Evolutionary conservation across 2,797 vertebrate species (phyloP), one percentile per base, ranked within the genome.

Genomic region (Rhabdomys pumilio): DNA sequence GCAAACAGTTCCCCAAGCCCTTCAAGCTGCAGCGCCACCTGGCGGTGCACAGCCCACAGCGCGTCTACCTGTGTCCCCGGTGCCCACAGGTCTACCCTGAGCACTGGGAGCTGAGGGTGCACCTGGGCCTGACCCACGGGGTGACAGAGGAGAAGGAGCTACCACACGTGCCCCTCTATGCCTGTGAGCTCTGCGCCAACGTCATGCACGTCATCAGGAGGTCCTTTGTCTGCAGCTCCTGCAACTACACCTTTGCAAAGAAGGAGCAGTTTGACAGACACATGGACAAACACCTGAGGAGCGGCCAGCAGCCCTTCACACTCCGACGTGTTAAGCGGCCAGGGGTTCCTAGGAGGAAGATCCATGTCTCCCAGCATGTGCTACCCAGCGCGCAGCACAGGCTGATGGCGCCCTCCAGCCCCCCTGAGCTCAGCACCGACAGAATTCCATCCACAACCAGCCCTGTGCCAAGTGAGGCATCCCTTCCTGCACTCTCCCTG

Each of bases 181-280:
- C 99, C 81, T 99, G 99, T 6, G 99, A 99, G 98, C 99, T 99
- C 57, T 99, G 99, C 0, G 99, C 99, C 0, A 99, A 99, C 0
- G 99, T 99, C 96, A 99, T 99, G 99, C 99, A 99, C 1, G 99
- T 99, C 79, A 99, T 99, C 98, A 99, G 99, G 98, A 99, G 99
- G 90, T 99, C 99, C 26, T 99, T 99, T 97, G 99, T 99, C 98
- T 99, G 99, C 98, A 99, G 99, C 98, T 99, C 99, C 97, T 99
- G 99, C 97, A 99, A 99, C 98, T 99, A 99, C 95, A 99, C 99
- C 31, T 99, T 99, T 98, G 99, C 99, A 41, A 99, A 99, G 98
- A 99, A 99, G 93, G 99, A 99, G 96, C 99, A 99, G 97, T 99
- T 99, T 0, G 99, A 99, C 97, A 99, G 99, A 47, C 99, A 99